Evolutionary conservation across 2,113 vertebrate genomes (phyloP).

Genomic region (Pungitius pungitius): DNA sequence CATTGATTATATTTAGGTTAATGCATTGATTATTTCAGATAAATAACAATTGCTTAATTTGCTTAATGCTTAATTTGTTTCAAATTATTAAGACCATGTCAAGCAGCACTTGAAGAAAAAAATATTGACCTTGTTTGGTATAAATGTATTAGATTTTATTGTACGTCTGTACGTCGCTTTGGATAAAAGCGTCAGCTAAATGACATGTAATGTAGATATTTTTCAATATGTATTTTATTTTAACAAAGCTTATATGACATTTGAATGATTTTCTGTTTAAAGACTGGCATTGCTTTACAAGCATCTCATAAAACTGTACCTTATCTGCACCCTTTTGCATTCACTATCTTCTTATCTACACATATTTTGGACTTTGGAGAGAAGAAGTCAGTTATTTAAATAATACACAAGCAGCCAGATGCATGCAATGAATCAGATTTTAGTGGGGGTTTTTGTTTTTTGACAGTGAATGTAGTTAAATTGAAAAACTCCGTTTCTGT

Average conservation of each 20-base stretch:
- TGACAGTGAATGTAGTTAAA: not conserved
- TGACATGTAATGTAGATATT: too few relatives aligned
- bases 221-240: not conserved
- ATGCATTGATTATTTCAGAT: not conserved
- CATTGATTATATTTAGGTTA: not conserved
- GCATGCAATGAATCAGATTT: not conserved
- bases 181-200: too few relatives aligned
- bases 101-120: not conserved
- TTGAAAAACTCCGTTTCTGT: not conserved
- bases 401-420: not conserved
- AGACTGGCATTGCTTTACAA: not conserved
- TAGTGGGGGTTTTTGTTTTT: not conserved
- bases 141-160: not conserved
- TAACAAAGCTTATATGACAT: not conserved
- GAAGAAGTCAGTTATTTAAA: not conserved
- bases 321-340: not conserved
- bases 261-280: not conserved
- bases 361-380: slow-evolving; percentile 16
- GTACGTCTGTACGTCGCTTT: too few relatives aligned
- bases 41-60: not conserved
- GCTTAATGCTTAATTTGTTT: not conserved
- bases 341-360: not conserved
- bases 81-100: not conserved
- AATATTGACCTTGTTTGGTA: not conserved
- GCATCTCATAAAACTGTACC: slow-evolving; percentile 1